Evolutionary conservation across 2,113 vertebrate species (phyloP).

Genomic region (Oncorhynchus nerka): DNA sequence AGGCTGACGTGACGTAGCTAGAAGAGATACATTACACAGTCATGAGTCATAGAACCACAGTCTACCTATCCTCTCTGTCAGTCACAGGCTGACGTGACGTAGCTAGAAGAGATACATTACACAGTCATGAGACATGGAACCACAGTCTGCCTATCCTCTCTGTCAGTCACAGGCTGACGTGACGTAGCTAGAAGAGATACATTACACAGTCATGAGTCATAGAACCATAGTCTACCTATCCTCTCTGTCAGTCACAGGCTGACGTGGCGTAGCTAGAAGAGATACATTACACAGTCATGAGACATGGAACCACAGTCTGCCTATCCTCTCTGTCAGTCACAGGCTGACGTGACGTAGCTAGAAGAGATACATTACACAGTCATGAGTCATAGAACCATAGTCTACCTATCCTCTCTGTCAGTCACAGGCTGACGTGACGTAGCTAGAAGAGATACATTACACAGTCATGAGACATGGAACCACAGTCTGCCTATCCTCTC

Average conservation of each 20-base stretch:
- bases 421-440: not conserved
- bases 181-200: not conserved
- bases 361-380: not conserved
- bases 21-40: too few relatives aligned
- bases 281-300: too few relatives aligned
- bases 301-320: not conserved
- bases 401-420: slow-evolving; percentile 1
- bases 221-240: not conserved
- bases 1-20: too few relatives aligned
- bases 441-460: not conserved
- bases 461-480: not conserved
- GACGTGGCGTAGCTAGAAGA: not conserved
- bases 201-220: not conserved
- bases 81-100: too few relatives aligned
- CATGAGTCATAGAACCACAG: too few relatives aligned
- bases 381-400: not conserved
- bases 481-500: not conserved
- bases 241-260: not conserved
- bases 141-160: too few relatives aligned
- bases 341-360: not conserved
- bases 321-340: slow-evolving; percentile 5
- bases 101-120: too few relatives aligned
- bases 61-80: too few relatives aligned
- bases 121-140: too few relatives aligned
- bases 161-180: not conserved